These are phyloP conservation scores for Ceramica pisi DNA, from an alignment of 2,888 invertebrate species.

Conservation along the genomic window DNA sequence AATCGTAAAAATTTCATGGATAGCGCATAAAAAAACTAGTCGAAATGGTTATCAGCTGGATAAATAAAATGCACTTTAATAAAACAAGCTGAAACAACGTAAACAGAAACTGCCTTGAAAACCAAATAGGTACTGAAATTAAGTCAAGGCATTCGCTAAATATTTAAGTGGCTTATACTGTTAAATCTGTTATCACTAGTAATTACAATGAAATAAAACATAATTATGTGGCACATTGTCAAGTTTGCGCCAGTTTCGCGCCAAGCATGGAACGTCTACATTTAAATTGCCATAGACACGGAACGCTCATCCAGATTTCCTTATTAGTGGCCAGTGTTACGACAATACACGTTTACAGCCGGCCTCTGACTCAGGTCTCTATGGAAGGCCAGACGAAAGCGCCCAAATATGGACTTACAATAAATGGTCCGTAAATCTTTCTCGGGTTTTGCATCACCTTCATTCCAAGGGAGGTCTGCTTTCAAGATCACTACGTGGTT, in stretches of 20 bases:
- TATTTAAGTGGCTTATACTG: not conserved
- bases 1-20: not conserved
- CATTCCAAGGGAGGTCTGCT: slow-evolving; percentile 41
- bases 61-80: slow-evolving; percentile 17
- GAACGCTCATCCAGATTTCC: slow-evolving; percentile 49
- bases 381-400: slow-evolving; percentile 81
- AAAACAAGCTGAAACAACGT: slow-evolving; percentile 12
- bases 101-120: slow-evolving; percentile 4
- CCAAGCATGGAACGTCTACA: not conserved
- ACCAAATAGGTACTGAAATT: slow-evolving; percentile 9
- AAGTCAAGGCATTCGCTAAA: slow-evolving; percentile 29
- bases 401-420: slow-evolving; percentile 74
- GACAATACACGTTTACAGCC: slow-evolving; percentile 33
- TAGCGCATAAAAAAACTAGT: not conserved
- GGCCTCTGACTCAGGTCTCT: slow-evolving; percentile 71
- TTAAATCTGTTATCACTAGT: slow-evolving; percentile 13
- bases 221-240: slow-evolving; percentile 4
- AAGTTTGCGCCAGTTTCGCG: not conserved
- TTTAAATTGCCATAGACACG: slow-evolving; percentile 14
- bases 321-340: slow-evolving; percentile 41
- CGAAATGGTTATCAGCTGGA: not conserved
- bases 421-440: slow-evolving; percentile 62
- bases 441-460: slow-evolving; percentile 69
- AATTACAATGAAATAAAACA: slow-evolving; percentile 8
- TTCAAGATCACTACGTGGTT: slow-evolving; percentile 35